Evolutionary conservation across 1,140 invertebrate genomes (phyloP).

Genomic region (Apis florea): DNA sequence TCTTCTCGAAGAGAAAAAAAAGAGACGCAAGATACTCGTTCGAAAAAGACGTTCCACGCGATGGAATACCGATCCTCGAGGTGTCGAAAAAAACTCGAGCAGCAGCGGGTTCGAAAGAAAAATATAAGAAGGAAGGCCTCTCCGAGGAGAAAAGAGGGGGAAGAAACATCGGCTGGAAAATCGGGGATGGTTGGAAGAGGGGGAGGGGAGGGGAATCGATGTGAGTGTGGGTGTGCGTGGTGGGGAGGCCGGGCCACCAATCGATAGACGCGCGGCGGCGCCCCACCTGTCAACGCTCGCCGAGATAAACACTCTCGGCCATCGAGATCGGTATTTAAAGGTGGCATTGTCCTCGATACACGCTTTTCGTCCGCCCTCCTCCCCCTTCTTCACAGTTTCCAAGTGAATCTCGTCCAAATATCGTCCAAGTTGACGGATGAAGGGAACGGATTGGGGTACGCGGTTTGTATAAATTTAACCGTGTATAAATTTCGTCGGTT

Average conservation of each 20-base stretch:
- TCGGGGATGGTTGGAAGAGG: slow-evolving; percentile 16
- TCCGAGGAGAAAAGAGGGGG: slow-evolving; percentile 3
- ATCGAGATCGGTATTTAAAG: slow-evolving; percentile 56
- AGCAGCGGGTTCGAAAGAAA: slow-evolving; percentile 27
- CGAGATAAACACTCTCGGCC: slow-evolving; percentile 61
- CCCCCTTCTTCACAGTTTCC: too few species aligned
- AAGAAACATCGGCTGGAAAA: slow-evolving; percentile 5
- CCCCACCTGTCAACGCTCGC: slow-evolving; percentile 68
- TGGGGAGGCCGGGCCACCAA: slow-evolving; percentile 66
- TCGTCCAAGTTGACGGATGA: too few species aligned
- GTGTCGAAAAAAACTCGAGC: slow-evolving; percentile 1
- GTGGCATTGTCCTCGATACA: slow-evolving; percentile 10
- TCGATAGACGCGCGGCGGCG: slow-evolving; percentile 70
- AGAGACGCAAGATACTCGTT: not conserved
- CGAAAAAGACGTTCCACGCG: slow-evolving; percentile 2
- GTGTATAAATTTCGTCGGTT: too few species aligned
- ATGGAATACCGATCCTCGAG: slow-evolving; percentile 24
- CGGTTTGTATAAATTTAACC: too few species aligned
- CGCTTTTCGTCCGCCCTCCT: not conserved
- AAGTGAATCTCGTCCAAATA: too few species aligned
- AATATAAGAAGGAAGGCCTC: slow-evolving; percentile 1
- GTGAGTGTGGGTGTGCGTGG: slow-evolving; percentile 62
- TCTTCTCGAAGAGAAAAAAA: too few species aligned
- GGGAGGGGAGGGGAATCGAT: slow-evolving; percentile 56
- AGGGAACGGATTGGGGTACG: too few species aligned